Base-by-base conservation (phyloP, 1,140 invertebrate species). In the Lordiphosa stackelbergi region DNA sequence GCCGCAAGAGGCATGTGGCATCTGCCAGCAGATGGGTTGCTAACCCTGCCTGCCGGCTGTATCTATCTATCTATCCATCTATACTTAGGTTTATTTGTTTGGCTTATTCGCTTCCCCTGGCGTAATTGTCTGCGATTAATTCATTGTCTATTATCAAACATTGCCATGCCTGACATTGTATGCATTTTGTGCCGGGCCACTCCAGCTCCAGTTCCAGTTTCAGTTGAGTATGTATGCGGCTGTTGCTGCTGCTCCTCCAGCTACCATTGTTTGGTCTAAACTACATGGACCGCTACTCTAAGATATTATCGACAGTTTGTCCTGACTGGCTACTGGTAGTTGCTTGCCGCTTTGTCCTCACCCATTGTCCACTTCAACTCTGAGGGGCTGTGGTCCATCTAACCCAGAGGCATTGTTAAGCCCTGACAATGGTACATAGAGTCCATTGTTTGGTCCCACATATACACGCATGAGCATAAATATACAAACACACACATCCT, bases 241-340 rank as follows among this genome's bases (percentile, higher is more conserved):
- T 41, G 40, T 57, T 48, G 43, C 12, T 58, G 63, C 41, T 48
- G 31, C 40, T 58, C 28, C 63, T 66, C 63, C 63, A 66, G 63
- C 63, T 66, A 36, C 53, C 64, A 83, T 81, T 81, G 77, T 75
- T 81, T 53, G 68, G 41, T 63, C 34, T 53, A 70, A 69, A 69
- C 75, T 69, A 83, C 72, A 71, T 83, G 71, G 63, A 63, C 41
- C 66, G 68, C 64, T 69, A 83, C 71, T 83, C 78, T 73, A 84
- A 84, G 78, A 83, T 83, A 83, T 83, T 83, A 81, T 81, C 75
- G 77, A 81, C 77, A 83, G 69, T 60, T 83, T 69, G 69, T 84
- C 66, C 75, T 40, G 64, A 73, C 72, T 58, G 61, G 75, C 72
- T 57, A 49, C 31, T 46, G 47, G 37, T 51, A 34, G 47, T 36